Evolutionary conservation across 2,797 vertebrate genomes (phyloP).

Genomic region (Onychomys leucogaster): DNA sequence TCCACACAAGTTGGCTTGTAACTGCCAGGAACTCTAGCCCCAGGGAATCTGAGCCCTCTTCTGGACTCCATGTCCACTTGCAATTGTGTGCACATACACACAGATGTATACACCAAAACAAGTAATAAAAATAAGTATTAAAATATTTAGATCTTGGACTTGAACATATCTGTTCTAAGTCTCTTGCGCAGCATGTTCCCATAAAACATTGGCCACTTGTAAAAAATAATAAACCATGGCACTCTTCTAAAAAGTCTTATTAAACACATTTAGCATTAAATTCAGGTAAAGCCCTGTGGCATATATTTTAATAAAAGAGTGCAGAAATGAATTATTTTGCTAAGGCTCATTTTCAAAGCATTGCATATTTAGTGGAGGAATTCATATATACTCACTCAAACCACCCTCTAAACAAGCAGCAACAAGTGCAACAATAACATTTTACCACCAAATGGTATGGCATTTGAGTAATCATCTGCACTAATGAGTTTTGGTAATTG

Average conservation of each 20-base stretch:
- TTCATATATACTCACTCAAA: background rate
- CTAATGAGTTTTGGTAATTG: background rate
- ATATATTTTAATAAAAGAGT: background rate
- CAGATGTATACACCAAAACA: background rate
- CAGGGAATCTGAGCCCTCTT: background rate
- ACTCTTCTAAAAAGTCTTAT: background rate
- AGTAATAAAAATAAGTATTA: background rate
- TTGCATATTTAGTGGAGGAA: background rate
- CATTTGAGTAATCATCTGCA: constrained; percentile 53
- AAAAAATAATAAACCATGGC: background rate
- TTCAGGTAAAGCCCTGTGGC: background rate
- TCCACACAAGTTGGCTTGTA: background rate
- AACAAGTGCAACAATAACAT: background rate
- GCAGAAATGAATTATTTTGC: background rate
- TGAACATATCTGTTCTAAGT: background rate
- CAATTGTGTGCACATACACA: background rate
- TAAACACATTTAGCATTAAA: background rate
- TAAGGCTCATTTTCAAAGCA: background rate
- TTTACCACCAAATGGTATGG: background rate
- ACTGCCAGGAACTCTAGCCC: background rate
- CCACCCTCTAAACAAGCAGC: background rate
- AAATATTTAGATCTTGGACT: background rate
- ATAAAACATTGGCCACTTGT: background rate
- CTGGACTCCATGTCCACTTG: background rate
- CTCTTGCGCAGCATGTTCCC: background rate